A percentile compares a stretch with the other conserved stretches of the same genome.
These are phyloP conservation scores for Hirtodrosophila duncani DNA, from an alignment of 2,888 invertebrate genomes.

Conservation along the genomic window DNA sequence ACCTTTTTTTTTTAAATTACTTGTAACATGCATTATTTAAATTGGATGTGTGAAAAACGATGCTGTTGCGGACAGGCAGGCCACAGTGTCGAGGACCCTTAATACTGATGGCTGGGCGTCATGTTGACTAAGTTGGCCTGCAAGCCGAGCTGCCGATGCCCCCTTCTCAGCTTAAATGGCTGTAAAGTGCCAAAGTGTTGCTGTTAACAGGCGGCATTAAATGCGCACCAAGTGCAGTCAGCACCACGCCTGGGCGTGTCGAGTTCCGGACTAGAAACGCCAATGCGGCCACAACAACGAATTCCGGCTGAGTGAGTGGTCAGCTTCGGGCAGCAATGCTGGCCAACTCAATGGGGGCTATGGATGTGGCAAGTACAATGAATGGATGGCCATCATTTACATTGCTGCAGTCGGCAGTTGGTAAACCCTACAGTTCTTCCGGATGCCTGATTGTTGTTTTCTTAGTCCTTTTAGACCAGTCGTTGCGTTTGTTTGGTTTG, in stretches of 20 bases:
- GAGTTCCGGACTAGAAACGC: constrained; percentile 32
- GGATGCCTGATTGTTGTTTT: constrained; percentile 30
- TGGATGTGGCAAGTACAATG: not conserved
- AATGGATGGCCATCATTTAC: constrained; percentile 37
- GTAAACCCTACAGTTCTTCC: not conserved
- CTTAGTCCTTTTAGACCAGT: constrained; percentile 9
- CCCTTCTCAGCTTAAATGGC: constrained; percentile 29
- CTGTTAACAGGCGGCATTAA: constrained; percentile 58
- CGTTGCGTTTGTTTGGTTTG: constrained; percentile 16
- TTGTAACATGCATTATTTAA: constrained; percentile 5
- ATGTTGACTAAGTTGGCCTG: too few species aligned
- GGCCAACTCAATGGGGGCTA: not conserved
- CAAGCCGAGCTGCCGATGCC: too few species aligned
- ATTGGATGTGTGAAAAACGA: constrained; percentile 10
- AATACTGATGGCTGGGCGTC: not conserved
- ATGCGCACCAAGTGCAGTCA: constrained; percentile 52
- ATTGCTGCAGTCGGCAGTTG: constrained; percentile 9
- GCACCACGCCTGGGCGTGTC: constrained; percentile 57
- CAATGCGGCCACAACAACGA: constrained; percentile 18
- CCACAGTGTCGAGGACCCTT: too few species aligned
- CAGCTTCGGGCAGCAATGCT: too few species aligned
- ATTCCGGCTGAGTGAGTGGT: constrained; percentile 3
- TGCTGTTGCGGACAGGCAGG: not conserved
- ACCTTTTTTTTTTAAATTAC: too few species aligned
- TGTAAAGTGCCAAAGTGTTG: constrained; percentile 53